phyloP scores from a whole-genome alignment of 1,140 invertebrate genomes.

The Listronotus bonariensis region DNA sequence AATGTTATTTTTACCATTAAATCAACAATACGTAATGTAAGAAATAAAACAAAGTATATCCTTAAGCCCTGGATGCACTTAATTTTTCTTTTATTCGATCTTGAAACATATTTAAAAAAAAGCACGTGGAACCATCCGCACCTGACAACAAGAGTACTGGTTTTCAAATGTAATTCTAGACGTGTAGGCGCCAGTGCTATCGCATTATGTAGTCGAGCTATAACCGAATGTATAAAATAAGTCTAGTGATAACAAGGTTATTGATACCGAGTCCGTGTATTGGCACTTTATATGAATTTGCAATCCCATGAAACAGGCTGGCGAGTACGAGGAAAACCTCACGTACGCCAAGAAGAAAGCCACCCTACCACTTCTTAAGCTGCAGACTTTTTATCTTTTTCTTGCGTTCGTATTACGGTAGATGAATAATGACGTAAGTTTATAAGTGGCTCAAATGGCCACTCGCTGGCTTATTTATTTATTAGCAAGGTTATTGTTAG shows the following conservation, averaged over 20 bases:
- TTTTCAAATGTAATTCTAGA: not conserved
- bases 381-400: constrained; percentile 5
- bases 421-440: constrained; percentile 23
- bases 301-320: constrained; percentile 7
- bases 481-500: constrained; percentile 3
- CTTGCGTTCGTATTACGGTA: constrained; percentile 5
- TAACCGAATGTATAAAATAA: not conserved
- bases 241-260: constrained; percentile 14
- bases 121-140: no score
- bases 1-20: no score
- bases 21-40: no score
- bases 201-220: not conserved
- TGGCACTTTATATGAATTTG: constrained; percentile 9
- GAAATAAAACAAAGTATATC: no score
- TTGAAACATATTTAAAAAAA: no score
- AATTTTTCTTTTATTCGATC: no score
- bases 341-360: constrained; percentile 32
- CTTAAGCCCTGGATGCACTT: no score
- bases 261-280: constrained; percentile 12
- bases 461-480: not conserved
- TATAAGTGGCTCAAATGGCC: constrained; percentile 3
- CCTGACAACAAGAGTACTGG: no score
- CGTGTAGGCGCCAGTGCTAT: not conserved
- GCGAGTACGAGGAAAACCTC: constrained; percentile 12
- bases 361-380: constrained; percentile 22